Conservation (phyloP, 1,140 invertebrate species). For the Varroa destructor region DNA sequence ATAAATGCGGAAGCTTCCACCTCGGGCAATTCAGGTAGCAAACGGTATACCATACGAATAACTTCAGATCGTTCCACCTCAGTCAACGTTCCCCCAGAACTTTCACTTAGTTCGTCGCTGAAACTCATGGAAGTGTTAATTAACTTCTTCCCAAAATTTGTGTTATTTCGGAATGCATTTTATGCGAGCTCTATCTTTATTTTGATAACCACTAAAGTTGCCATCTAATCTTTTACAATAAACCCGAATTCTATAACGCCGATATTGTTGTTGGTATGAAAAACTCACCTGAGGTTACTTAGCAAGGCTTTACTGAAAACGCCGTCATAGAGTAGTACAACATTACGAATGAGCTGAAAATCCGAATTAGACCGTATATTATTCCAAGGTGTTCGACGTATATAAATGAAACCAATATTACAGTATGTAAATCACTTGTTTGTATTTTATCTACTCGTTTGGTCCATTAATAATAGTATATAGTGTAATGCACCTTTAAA, state of each 20-base stretch:
- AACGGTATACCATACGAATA: not conserved
- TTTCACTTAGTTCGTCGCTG: not conserved
- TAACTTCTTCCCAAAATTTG: too few species aligned
- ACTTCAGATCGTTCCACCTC: conserved; percentile 8
- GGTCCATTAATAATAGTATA: too few species aligned
- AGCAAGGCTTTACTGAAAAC: conserved; percentile 8
- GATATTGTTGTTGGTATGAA: not conserved
- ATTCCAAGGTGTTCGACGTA: too few species aligned
- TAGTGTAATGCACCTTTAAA: too few species aligned
- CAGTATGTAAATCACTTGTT: too few species aligned
- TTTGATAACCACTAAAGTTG: too few species aligned
- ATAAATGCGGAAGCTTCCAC: conserved; percentile 10
- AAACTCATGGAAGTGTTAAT: too few species aligned
- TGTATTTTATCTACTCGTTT: too few species aligned
- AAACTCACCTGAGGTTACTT: conserved; percentile 5
- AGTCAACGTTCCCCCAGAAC: not conserved
- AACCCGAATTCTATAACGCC: not conserved
- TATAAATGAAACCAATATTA: too few species aligned
- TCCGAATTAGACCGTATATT: not conserved
- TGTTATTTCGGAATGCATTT: too few species aligned
- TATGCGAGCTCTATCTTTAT: too few species aligned
- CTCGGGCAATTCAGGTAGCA: conserved; percentile 8
- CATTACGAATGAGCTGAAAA: conserved; percentile 19
- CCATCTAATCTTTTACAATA: not conserved
- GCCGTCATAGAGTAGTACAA: conserved; percentile 16